These are phyloP conservation scores for Semaprochilodus insignis DNA, from an alignment of 2,797 vertebrate species.

Conservation along the genomic window DNA sequence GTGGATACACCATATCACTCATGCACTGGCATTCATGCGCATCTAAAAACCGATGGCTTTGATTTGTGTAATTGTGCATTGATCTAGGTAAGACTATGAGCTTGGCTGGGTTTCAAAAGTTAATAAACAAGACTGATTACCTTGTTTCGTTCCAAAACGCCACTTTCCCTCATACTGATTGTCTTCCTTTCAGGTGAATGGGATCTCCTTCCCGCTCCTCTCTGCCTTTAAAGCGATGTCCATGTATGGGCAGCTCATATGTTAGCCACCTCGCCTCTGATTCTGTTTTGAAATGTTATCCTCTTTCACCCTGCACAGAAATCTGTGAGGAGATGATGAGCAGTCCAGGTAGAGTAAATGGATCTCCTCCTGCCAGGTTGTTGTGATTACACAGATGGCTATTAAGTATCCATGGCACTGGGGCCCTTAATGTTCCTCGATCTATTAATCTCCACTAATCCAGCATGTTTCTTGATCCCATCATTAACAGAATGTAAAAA, in stretches of 20 bases:
- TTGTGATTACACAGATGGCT: constrained; percentile 51
- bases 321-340: constrained; percentile 54
- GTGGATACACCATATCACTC: constrained; percentile 48
- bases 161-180: constrained; percentile 51
- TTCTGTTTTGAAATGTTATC: constrained; percentile 69
- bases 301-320: constrained; percentile 42
- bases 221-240: constrained; percentile 28
- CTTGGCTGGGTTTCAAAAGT: constrained; percentile 41
- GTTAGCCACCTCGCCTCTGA: constrained; percentile 54
- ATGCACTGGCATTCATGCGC: constrained; percentile 33
- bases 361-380: constrained; percentile 22
- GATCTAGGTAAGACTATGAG: constrained; percentile 36
- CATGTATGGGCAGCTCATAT: constrained; percentile 54
- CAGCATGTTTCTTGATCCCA: background rate
- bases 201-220: constrained; percentile 30
- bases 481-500: background rate
- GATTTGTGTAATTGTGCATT: constrained; percentile 44
- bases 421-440: constrained; percentile 4
- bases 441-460: constrained; percentile 10
- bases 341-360: constrained; percentile 48
- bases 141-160: constrained; percentile 52
- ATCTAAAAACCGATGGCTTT: constrained; percentile 41
- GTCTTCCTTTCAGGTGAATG: constrained; percentile 52
- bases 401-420: constrained; percentile 17
- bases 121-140: constrained; percentile 58